Conservation (phyloP, 2,797 vertebrate species). For the Characodon lateralis region DNA sequence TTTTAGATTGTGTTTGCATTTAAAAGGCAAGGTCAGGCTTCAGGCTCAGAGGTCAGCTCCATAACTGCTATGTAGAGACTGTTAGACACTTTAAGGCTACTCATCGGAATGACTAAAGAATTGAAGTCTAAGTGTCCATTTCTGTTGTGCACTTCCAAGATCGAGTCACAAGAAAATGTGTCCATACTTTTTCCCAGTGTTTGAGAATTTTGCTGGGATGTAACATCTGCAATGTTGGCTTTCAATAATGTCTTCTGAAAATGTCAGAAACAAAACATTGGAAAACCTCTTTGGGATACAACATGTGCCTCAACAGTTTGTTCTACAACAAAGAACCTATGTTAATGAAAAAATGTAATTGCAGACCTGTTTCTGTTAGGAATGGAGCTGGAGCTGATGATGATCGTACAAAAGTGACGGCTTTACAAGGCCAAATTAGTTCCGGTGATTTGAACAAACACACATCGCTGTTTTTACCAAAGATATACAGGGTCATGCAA, state of each 20-base stretch:
- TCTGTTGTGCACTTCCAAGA: background rate
- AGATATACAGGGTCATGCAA: background rate
- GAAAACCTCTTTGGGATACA: too few species aligned
- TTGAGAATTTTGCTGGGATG: background rate
- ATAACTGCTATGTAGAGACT: slow-evolving; percentile 46
- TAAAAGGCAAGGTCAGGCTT: slow-evolving; percentile 70
- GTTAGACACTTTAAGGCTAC: slow-evolving; percentile 36
- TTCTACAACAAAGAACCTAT: background rate
- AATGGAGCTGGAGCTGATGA: background rate
- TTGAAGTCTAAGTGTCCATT: slow-evolving; percentile 6
- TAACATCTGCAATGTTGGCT: background rate
- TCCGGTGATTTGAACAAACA: background rate
- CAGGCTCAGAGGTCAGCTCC: slow-evolving; percentile 60
- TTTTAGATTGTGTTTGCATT: slow-evolving; percentile 68
- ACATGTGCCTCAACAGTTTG: background rate
- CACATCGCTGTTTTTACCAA: background rate
- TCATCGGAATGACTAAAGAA: slow-evolving; percentile 25
- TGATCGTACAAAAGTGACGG: background rate
- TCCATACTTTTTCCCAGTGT: background rate
- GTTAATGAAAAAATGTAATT: background rate
- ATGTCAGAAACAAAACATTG: background rate
- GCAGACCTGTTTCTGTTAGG: background rate
- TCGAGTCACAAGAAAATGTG: background rate
- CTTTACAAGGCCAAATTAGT: background rate
- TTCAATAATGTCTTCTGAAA: background rate